These are phyloP conservation scores for Camelus dromedarius DNA, from an alignment of 2,113 vertebrate genomes.

Conservation along the genomic window DNA sequence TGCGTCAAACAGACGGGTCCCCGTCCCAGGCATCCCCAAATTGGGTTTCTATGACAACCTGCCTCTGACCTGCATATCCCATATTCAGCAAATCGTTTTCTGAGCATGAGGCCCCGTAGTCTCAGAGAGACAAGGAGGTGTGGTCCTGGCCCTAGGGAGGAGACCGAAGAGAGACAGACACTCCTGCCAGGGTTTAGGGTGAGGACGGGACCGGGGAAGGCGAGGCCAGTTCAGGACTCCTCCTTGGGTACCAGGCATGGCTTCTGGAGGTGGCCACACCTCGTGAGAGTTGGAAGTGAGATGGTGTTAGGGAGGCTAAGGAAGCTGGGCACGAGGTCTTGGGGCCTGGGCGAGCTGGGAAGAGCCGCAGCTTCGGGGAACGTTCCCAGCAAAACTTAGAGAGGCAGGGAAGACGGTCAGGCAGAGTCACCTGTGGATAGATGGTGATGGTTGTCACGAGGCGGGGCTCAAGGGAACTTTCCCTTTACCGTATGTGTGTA, in stretches of 20 bases:
- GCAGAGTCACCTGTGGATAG: fast-evolving
- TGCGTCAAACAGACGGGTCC: conserved; percentile 11
- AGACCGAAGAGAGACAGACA: background rate
- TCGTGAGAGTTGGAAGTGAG: background rate
- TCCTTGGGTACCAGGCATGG: background rate
- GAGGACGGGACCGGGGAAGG: background rate
- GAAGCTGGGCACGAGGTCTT: background rate
- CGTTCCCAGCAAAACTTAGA: fast-evolving
- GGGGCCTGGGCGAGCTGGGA: fast-evolving
- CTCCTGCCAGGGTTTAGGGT: too few species aligned
- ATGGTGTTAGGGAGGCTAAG: background rate
- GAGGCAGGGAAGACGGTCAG: too few species aligned
- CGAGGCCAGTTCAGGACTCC: background rate
- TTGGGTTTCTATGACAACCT: conserved; percentile 80
- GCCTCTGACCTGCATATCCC: conserved; percentile 61
- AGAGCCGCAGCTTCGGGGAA: fast-evolving
- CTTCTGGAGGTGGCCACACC: background rate
- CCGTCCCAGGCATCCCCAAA: conserved; percentile 8
- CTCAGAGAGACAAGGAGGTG: background rate
- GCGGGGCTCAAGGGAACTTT: background rate
- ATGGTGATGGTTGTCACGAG: fast-evolving
- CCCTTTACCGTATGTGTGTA: fast-evolving
- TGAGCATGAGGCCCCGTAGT: fast-evolving
- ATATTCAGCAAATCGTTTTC: background rate
- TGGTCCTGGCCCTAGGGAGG: background rate